phyloP scores from a whole-genome alignment of 2,888 invertebrate species.

The Dysmachus trigonus region DNA sequence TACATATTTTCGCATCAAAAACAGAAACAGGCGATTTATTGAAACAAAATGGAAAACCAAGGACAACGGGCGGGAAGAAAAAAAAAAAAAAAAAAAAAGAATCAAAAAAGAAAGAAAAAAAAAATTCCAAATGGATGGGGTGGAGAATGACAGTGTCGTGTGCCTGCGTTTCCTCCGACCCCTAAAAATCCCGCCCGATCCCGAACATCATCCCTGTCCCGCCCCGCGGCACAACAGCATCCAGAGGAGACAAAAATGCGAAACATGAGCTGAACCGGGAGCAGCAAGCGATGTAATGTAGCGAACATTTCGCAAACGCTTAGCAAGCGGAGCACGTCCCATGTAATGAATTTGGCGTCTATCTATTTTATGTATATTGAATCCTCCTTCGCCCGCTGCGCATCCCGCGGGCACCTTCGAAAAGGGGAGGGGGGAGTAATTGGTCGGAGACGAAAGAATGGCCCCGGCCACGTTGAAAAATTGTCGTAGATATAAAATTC shows the following conservation, averaged over 20 bases:
- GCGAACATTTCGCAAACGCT: conserved; percentile 43
- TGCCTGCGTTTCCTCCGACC: not conserved
- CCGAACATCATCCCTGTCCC: not conserved
- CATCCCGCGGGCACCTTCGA: not conserved
- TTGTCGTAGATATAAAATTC: conserved; percentile 46
- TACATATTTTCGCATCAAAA: conserved; percentile 36
- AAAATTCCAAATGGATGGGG: conserved; percentile 14
- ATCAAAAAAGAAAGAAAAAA: not conserved
- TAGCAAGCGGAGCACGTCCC: conserved; percentile 46
- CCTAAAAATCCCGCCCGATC: not conserved
- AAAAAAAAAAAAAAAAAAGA: conserved; percentile 2
- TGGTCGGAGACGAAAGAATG: conserved; percentile 24
- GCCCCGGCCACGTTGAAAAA: conserved; percentile 44
- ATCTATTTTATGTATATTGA: conserved; percentile 48
- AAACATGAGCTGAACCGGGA: conserved; percentile 35
- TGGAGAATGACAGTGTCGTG: not conserved
- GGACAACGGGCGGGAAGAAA: not conserved
- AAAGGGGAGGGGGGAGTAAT: conserved; percentile 13
- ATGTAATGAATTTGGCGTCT: conserved; percentile 48
- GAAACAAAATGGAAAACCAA: conserved; percentile 37
- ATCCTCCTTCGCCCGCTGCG: conserved; percentile 30
- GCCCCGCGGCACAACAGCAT: not conserved
- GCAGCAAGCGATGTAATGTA: conserved; percentile 31
- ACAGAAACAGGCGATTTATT: conserved; percentile 34
- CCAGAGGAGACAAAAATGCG: conserved; percentile 33